Percentiles rank a stretch among this genome's conserved stretches.
These are phyloP conservation scores for Orchestia grillus DNA, from an alignment of 1,140 invertebrate species.

Conservation along the genomic window DNA sequence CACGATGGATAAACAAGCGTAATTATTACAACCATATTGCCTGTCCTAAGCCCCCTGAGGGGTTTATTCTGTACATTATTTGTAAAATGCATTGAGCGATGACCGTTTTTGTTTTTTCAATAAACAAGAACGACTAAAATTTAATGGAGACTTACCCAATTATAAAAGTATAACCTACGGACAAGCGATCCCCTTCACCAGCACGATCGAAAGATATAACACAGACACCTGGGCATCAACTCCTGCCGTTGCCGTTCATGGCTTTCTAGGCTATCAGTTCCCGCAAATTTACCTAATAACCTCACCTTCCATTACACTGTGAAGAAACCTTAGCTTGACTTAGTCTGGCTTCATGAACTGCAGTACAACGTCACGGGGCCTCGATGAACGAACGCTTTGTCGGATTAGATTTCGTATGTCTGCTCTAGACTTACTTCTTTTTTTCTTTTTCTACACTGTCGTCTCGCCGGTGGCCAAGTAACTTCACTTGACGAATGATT, in stretches of 20 bases:
- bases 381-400: neutral
- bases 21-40: neutral
- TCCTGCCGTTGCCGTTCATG: neutral
- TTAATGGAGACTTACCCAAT: neutral
- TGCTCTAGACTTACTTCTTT: neutral
- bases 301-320: neutral
- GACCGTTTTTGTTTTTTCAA: neutral
- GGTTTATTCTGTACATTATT: neutral
- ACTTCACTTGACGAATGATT: neutral
- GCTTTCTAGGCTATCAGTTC: neutral
- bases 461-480: neutral
- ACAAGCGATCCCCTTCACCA: neutral
- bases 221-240: neutral
- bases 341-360: neutral
- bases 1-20: no score
- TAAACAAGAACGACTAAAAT: neutral
- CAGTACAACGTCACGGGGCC: neutral
- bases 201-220: neutral
- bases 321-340: neutral
- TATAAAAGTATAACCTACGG: neutral
- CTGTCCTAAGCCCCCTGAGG: no score
- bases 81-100: neutral
- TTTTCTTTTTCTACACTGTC: neutral
- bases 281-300: neutral
- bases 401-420: neutral